phyloP scores from a whole-genome alignment of 2,797 vertebrate genomes.

The Sternarchorhynchus goeldii region DNA sequence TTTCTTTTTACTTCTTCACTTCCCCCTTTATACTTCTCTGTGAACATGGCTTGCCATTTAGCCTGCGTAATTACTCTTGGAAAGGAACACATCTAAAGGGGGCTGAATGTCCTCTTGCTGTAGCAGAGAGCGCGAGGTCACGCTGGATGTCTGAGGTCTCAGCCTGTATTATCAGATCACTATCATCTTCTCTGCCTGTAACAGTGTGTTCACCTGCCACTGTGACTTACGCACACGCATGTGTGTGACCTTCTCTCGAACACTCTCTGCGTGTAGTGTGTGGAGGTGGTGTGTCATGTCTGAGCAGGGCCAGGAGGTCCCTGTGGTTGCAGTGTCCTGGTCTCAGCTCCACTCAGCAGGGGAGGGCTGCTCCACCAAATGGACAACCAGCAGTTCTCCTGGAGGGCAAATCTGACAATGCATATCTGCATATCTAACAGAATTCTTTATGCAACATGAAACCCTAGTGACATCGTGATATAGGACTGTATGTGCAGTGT shows the following conservation, averaged over 20 bases:
- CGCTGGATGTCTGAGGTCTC: constrained; percentile 64
- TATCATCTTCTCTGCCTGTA: constrained; percentile 62
- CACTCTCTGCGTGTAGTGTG: constrained; percentile 78
- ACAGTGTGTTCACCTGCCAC: constrained; percentile 68
- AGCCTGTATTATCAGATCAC: constrained; percentile 70
- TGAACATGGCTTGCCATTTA: constrained; percentile 45
- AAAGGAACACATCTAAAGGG: constrained; percentile 51
- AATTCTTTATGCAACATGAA: constrained; percentile 55
- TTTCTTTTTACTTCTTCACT: constrained; percentile 30
- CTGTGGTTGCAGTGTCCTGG: constrained; percentile 73
- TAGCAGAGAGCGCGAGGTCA: constrained; percentile 54
- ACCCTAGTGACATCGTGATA: constrained; percentile 47
- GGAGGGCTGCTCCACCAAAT: constrained; percentile 67
- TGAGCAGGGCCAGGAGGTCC: constrained; percentile 77
- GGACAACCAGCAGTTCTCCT: constrained; percentile 76
- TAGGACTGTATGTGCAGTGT: constrained; percentile 30
- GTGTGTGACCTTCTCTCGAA: constrained; percentile 78
- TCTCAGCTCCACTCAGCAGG: constrained; percentile 75
- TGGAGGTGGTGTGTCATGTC: constrained; percentile 81
- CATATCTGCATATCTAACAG: constrained; percentile 71
- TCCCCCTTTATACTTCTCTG: constrained; percentile 31
- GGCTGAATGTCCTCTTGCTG: constrained; percentile 52
- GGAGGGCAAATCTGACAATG: constrained; percentile 74
- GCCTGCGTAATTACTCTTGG: constrained; percentile 51
- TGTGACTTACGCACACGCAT: constrained; percentile 66